Percentiles rank a stretch among this genome's conserved stretches.
These are phyloP conservation scores for Lochmaea capreae DNA, from an alignment of 2,888 invertebrate species.

Conservation along the genomic window DNA sequence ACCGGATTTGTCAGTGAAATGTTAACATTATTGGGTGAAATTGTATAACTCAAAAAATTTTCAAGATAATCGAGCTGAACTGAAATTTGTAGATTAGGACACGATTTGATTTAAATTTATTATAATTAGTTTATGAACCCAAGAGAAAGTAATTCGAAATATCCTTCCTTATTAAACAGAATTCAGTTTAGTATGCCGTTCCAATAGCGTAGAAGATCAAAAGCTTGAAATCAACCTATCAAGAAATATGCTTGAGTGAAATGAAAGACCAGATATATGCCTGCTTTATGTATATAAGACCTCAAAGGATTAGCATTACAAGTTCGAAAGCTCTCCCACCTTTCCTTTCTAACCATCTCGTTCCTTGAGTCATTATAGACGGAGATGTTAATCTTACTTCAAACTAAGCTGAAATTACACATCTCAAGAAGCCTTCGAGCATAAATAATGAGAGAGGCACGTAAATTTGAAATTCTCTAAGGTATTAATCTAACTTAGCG, in stretches of 20 bases:
- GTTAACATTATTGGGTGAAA: too few species aligned
- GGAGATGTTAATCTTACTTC: slow-evolving; percentile 62
- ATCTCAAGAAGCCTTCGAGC: slow-evolving; percentile 66
- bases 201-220: slow-evolving; percentile 32
- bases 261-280: slow-evolving; percentile 40
- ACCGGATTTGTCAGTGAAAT: too few species aligned
- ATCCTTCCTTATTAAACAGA: slow-evolving; percentile 11
- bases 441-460: slow-evolving; percentile 66
- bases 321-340: slow-evolving; percentile 46
- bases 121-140: background rate
- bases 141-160: slow-evolving; percentile 2
- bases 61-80: background rate
- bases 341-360: slow-evolving; percentile 43
- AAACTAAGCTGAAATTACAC: slow-evolving; percentile 63
- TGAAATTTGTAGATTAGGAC: background rate
- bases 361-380: slow-evolving; percentile 51
- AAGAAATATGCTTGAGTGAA: slow-evolving; percentile 40
- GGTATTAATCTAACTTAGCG: slow-evolving; percentile 68
- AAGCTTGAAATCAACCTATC: slow-evolving; percentile 37
- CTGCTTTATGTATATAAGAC: slow-evolving; percentile 47
- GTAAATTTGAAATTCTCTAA: slow-evolving; percentile 67
- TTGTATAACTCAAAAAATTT: too few species aligned
- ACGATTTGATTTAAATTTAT: background rate
- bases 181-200: slow-evolving; percentile 13
- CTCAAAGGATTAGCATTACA: slow-evolving; percentile 50